These are phyloP conservation scores for Anoplius nigerrimus DNA, from an alignment of 2,888 invertebrate species.

Conservation along the genomic window DNA sequence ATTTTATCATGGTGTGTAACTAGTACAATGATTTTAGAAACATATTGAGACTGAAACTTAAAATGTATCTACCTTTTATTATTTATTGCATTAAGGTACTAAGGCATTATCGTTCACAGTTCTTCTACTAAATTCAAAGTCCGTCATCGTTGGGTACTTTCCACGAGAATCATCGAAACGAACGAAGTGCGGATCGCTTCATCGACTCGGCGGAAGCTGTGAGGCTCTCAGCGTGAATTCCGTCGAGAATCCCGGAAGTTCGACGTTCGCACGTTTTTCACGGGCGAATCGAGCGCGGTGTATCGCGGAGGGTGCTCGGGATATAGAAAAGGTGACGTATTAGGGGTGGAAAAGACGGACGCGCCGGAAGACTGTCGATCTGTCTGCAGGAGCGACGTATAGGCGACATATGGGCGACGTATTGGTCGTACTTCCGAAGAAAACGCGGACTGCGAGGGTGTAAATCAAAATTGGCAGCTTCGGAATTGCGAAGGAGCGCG, in stretches of 20 bases:
- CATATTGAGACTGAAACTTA: no score
- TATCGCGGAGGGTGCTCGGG: conserved; percentile 22
- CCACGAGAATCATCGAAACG: no score
- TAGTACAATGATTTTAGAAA: no score
- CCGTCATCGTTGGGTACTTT: no score
- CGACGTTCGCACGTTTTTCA: conserved; percentile 3
- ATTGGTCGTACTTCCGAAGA: conserved; percentile 1
- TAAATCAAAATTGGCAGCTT: conserved; percentile 61
- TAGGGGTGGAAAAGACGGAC: not conserved
- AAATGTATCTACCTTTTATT: no score
- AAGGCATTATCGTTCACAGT: no score
- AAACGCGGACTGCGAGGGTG: conserved; percentile 21
- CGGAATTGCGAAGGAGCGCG: conserved; percentile 51
- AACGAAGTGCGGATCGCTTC: no score
- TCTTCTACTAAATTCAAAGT: no score
- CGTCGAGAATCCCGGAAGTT: not conserved
- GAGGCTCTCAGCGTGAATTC: no score
- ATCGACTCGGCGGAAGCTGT: no score
- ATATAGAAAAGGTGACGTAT: conserved; percentile 13
- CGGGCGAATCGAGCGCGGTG: conserved; percentile 4
- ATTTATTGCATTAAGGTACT: no score
- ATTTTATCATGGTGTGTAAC: no score
- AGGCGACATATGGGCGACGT: not conserved
- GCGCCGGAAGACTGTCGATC: conserved; percentile 24
- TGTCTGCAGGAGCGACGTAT: conserved; percentile 18